Conservation (phyloP, 2,888 invertebrate species). For the Chrysotoxum bicinctum region DNA sequence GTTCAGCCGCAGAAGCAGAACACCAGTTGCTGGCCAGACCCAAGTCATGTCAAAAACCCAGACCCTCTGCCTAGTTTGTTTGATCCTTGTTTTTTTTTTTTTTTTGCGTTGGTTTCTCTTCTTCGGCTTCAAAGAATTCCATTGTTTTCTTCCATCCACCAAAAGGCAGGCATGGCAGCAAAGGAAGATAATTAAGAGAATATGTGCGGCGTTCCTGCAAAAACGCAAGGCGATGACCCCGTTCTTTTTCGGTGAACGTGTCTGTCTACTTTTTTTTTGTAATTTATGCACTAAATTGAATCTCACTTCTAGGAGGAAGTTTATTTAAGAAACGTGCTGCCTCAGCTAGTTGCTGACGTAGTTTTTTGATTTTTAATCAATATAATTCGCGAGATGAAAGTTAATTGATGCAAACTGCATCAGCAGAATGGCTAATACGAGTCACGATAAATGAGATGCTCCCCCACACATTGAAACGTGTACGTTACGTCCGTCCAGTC, state of each 20-base stretch:
- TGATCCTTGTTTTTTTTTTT: constrained; percentile 5
- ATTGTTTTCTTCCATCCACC: constrained; percentile 9
- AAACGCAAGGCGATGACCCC: constrained; percentile 17
- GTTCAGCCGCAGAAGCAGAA: neutral
- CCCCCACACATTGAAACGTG: neutral
- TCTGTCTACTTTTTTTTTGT: constrained; percentile 21
- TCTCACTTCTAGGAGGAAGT: constrained; percentile 43
- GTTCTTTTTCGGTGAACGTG: constrained; percentile 15
- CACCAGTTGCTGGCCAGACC: constrained; percentile 38
- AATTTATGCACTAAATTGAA: constrained; percentile 6
- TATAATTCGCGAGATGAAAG: neutral
- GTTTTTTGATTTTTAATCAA: neutral
- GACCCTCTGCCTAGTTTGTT: constrained; percentile 7
- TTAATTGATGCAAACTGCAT: constrained; percentile 38
- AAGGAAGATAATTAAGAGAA: constrained; percentile 42
- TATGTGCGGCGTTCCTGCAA: neutral
- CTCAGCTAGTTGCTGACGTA: constrained; percentile 45
- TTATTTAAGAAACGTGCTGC: constrained; percentile 51
- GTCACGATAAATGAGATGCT: constrained; percentile 8
- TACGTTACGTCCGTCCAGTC: neutral
- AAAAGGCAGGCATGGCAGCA: neutral
- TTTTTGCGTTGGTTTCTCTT: neutral
- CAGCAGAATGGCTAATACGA: constrained; percentile 4
- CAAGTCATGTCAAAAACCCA: neutral
- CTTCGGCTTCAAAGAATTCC: constrained; percentile 6